Percentiles rank a stretch among this genome's conserved stretches.
phyloP scores from a whole-genome alignment of 2,113 vertebrate genomes.

The Dicerorhinus sumatrensis region DNA sequence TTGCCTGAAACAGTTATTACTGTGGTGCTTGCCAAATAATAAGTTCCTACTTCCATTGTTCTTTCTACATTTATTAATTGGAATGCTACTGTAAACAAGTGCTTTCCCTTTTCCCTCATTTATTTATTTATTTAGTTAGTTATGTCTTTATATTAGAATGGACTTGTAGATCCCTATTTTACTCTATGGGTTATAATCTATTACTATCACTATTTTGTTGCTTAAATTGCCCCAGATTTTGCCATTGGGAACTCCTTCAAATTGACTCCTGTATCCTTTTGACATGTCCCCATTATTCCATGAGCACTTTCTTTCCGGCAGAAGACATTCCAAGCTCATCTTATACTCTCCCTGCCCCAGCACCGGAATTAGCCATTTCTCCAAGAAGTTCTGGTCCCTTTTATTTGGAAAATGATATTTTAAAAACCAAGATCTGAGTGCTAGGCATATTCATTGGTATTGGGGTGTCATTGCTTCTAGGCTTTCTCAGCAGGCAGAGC shows the following conservation, averaged over 20 bases:
- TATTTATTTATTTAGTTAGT: neutral
- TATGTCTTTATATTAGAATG: neutral
- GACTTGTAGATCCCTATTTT: neutral
- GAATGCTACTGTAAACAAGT: neutral
- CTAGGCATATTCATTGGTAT: neutral
- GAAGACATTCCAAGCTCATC: neutral
- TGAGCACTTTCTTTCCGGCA: neutral
- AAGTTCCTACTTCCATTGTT: slow-evolving; percentile 7
- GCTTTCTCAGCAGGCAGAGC: neutral
- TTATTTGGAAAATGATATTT: neutral
- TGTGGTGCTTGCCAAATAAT: neutral
- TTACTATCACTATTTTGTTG: neutral
- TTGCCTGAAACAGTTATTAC: neutral
- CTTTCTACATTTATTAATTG: neutral
- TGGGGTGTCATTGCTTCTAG: neutral
- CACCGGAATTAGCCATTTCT: neutral
- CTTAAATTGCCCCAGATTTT: neutral
- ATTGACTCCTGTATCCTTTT: neutral
- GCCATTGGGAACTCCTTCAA: neutral
- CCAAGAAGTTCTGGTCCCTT: neutral
- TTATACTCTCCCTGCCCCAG: neutral
- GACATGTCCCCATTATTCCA: neutral
- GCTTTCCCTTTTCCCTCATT: neutral
- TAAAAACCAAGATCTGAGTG: slow-evolving; percentile 25
- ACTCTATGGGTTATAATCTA: neutral